Percentiles rank a stretch among this genome's conserved stretches.
Conservation (phyloP, 2,888 invertebrate genomes). For the Rhodophaea formosa region DNA sequence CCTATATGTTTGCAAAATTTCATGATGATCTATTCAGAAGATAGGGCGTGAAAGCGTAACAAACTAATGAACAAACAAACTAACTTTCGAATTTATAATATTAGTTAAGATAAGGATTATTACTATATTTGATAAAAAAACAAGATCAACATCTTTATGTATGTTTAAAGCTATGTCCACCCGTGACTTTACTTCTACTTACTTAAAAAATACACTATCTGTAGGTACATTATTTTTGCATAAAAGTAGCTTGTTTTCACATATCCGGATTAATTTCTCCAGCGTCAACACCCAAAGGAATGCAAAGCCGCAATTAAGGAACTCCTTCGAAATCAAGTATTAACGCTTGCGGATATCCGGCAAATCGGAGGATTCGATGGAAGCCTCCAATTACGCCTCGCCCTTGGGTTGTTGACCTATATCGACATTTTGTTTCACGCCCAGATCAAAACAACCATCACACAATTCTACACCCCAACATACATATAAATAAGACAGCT, state of each 20-base stretch:
- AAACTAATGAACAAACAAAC: too few species aligned
- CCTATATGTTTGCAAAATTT: too few species aligned
- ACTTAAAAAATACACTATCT: too few species aligned
- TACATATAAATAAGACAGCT: constrained; percentile 34
- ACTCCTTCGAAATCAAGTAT: constrained; percentile 19
- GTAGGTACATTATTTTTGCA: not conserved
- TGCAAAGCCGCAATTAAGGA: constrained; percentile 20
- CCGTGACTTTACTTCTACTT: too few species aligned
- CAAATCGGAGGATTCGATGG: constrained; percentile 43
- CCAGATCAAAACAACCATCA: constrained; percentile 35
- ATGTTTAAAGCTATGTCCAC: too few species aligned
- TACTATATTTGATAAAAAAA: too few species aligned
- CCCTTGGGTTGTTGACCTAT: constrained; percentile 53
- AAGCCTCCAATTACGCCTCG: constrained; percentile 51
- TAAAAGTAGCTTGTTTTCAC: not conserved
- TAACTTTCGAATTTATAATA: too few species aligned
- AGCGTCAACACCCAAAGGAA: constrained; percentile 11
- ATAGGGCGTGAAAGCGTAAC: too few species aligned
- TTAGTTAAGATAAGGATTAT: too few species aligned
- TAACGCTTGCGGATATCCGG: constrained; percentile 32
- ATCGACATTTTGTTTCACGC: constrained; percentile 36
- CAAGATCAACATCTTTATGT: too few species aligned
- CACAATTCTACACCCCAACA: constrained; percentile 41
- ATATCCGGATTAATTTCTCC: not conserved
- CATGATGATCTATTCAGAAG: too few species aligned